These are phyloP conservation scores for Anser brachyrhynchus DNA, from an alignment of 2,113 vertebrate genomes.

Conservation along the genomic window DNA sequence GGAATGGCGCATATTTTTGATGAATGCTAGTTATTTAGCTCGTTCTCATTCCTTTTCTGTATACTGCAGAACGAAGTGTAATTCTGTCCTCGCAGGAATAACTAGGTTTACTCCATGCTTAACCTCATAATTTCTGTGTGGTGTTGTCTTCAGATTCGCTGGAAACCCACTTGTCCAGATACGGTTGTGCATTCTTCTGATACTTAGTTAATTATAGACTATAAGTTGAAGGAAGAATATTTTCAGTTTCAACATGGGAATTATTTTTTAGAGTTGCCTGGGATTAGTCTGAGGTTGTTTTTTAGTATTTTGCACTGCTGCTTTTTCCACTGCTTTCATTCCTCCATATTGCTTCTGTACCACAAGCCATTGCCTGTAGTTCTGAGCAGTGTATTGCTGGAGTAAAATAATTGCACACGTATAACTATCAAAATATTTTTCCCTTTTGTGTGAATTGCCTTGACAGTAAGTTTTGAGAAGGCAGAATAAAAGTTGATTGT, in stretches of 20 bases:
- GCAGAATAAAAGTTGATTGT: background rate
- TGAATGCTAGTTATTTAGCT: background rate
- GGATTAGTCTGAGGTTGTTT: background rate
- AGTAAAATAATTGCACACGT: background rate
- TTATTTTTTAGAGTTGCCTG: background rate
- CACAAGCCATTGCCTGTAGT: slow-evolving; percentile 16
- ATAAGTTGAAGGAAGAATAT: background rate
- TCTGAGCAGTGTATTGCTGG: background rate
- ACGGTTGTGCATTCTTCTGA: background rate
- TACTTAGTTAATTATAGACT: background rate
- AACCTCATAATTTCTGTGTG: background rate
- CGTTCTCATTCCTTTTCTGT: slow-evolving; percentile 25
- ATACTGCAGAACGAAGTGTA: background rate
- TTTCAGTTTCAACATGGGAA: background rate
- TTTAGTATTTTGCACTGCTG: slow-evolving; percentile 6
- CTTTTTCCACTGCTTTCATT: slow-evolving; percentile 57
- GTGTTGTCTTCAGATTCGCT: background rate
- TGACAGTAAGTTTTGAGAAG: background rate
- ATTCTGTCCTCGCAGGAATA: slow-evolving; percentile 23
- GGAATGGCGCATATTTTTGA: background rate
- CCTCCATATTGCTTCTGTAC: slow-evolving; percentile 7
- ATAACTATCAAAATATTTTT: background rate
- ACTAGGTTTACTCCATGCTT: background rate
- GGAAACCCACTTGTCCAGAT: background rate
- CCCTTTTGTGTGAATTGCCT: background rate